phyloP scores from a whole-genome alignment of 2,113 vertebrate genomes.

The Colius striatus region DNA sequence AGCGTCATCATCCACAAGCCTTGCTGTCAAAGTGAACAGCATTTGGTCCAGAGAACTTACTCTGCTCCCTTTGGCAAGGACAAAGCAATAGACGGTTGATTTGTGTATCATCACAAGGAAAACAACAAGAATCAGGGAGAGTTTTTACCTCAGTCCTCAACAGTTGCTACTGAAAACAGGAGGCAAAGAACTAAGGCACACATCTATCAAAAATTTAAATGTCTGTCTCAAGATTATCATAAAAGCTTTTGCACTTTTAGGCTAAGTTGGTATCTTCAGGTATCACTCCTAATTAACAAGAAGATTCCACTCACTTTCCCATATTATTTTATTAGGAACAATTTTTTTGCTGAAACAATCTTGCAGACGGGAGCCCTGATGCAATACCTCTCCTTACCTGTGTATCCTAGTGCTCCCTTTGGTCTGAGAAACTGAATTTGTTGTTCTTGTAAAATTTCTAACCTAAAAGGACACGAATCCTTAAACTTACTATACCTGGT shows the following conservation, averaged over 20 bases:
- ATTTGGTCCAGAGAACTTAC: background rate
- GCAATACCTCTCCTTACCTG: background rate
- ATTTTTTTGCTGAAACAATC: background rate
- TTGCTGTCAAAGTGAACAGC: background rate
- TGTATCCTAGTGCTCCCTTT: background rate
- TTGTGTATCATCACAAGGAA: background rate
- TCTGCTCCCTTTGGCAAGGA: background rate
- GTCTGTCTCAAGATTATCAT: background rate
- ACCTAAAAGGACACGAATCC: slow-evolving; percentile 22
- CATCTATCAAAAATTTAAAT: background rate
- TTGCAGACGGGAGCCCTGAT: background rate
- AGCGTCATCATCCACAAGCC: background rate
- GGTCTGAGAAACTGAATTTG: background rate
- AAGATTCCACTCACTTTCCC: background rate
- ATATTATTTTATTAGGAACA: background rate
- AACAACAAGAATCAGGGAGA: background rate
- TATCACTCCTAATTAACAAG: background rate
- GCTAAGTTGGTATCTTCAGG: background rate
- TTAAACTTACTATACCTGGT: background rate
- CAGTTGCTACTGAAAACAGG: background rate
- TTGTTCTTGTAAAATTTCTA: background rate
- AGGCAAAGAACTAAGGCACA: background rate
- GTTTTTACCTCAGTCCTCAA: background rate
- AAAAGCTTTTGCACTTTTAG: background rate
- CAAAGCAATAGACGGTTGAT: background rate